Evolutionary conservation across 2,113 vertebrate genomes (phyloP), one percentile per base, ranked within the genome.

Genomic region (Vulpes lagopus): DNA sequence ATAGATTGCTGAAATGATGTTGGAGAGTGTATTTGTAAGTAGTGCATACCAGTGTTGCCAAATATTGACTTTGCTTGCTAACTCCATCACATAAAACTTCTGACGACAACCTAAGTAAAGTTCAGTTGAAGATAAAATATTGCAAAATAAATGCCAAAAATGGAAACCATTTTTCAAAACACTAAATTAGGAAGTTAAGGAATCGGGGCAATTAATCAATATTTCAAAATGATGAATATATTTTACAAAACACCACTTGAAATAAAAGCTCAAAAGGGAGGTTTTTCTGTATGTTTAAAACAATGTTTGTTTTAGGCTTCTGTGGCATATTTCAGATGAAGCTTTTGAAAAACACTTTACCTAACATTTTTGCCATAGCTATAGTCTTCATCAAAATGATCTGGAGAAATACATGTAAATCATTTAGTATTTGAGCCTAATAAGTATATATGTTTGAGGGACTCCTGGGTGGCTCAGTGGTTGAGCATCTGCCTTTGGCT

Each of bases 141-240:
- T 97, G 96, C 98, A 97, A 98, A 98, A 98, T 97, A 98, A 98
- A 98, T 97, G 98, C 96, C 97, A 98, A 98, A 98, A 98, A 98
- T 98, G 96, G 98, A 98, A 96, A 98, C 88, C 98, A 98, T 98
- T 98, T 98, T 98, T 98, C 97, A 98, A 98, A 98, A 98, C 97
- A 98, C 98, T 98, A 98, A 98, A 98, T 98, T 98, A 96, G 97
- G 98, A 98, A 98, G 96, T 98, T 98, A 98, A 98, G 93, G 95
- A 98, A 98, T 98, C 87, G 60, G 51, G 88, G 98, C 95, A 98
- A 98, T 98, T 98, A 98, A 98, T 98, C 98, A 98, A 98, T 98
- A 98, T 98, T 98, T 98, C 96, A 97, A 96, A 98, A 98, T 98
- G 98, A 98, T 98, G 93, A 98, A 98, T 98, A 98, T 96, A 97